Evolutionary conservation across 2,113 vertebrate genomes (phyloP), one percentile per base, ranked within the genome.

Genomic region (Eptesicus fuscus): DNA sequence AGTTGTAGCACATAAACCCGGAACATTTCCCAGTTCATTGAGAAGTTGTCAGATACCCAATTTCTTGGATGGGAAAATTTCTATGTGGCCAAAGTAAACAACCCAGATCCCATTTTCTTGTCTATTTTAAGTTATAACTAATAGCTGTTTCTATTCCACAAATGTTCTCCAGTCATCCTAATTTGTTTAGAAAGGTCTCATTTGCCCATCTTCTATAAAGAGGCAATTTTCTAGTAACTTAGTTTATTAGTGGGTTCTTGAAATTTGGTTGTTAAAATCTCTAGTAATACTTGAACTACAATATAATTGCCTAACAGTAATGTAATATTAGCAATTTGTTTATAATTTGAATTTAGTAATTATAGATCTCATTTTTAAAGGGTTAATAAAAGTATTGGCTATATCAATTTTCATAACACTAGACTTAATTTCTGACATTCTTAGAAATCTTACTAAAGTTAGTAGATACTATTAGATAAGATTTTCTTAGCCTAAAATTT

Each of bases 331-430:
- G 35, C 25, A 71, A 70, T 80, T 88, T 93, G 7, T 77, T 90
- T 86, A 37, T 91, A 71, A 83, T 92, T 92, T 90, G 32, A 88
- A 88, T 94, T 59, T 86, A 84, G 76, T 80, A 94, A 87, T 76
- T 85, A 90, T 30, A 71, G 69, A 63, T 85, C 9, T 40, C 23
- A 80, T 71, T 90, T 94, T 82, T 71, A 67, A 71, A 88, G 70
- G 93, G 7, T 51, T 77, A 83, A 83, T 93, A 56, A 44, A 83
- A 74, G 30, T 80, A 22, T 70, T 65, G 9, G 32, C 83, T 90
- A 18, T 69, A 37, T 90, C 11, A 4, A 2, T 83, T 95, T 88
- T 40, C 28, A 0, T 94, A 90, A 90, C 22, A 82, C 35, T 85
- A 53, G 35, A 69, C 37, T 88, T 86, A 61, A 83, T 91, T 35